These are phyloP conservation scores for Loriculus beryllinus DNA, from an alignment of 2,797 vertebrate species.

Conservation along the genomic window DNA sequence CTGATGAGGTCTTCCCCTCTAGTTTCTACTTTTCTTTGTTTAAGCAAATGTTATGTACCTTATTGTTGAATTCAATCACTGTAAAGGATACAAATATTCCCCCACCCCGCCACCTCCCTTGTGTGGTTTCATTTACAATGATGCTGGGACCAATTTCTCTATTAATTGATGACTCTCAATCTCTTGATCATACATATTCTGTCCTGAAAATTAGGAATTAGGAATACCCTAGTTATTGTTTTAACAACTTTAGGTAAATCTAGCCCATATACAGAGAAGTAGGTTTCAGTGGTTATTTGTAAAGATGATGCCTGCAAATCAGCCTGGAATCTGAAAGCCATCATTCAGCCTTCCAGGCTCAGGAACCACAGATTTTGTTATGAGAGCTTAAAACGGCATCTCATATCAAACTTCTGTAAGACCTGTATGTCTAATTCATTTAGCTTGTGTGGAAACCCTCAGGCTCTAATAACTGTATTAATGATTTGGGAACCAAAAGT, in stretches of 20 bases:
- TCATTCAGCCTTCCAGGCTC: neutral
- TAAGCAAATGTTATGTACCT: neutral
- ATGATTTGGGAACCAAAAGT: neutral
- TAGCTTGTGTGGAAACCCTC: neutral
- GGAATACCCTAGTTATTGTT: neutral
- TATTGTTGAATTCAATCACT: neutral
- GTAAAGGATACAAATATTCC: neutral
- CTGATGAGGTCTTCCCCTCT: neutral
- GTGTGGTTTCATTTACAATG: neutral
- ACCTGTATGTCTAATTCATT: neutral
- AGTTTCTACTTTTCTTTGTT: neutral
- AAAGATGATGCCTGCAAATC: neutral
- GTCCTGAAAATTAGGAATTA: neutral
- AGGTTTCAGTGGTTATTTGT: neutral
- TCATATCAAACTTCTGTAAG: neutral
- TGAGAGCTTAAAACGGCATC: neutral
- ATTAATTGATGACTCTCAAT: neutral
- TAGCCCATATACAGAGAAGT: neutral
- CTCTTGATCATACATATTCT: neutral
- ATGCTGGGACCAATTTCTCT: neutral
- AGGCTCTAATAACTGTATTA: neutral
- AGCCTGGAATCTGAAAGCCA: neutral
- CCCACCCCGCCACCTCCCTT: fast-evolving
- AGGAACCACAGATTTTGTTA: neutral
- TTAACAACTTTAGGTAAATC: neutral